Conservation (phyloP, 1,140 invertebrate genomes). For the roundworm (Caenorhabditis elegans) region DNA sequence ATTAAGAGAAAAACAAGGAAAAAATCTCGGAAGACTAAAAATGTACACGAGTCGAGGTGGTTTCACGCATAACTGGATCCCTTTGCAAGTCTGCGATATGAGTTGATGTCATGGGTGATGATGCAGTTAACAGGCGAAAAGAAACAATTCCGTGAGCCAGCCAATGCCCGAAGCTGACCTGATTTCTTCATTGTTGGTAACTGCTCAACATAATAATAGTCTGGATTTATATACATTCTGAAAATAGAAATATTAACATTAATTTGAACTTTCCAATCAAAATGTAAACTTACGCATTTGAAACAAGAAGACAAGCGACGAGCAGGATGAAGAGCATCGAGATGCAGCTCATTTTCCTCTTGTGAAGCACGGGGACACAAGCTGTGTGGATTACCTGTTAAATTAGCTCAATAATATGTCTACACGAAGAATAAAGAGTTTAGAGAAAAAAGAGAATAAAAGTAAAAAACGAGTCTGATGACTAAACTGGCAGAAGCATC, state of each 20-base stretch:
- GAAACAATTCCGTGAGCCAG: conserved; percentile 28
- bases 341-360: not conserved
- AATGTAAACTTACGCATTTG: not conserved
- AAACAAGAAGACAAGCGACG: not conserved
- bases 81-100: conserved; percentile 41
- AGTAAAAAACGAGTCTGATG: no score
- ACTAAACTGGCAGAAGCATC: not conserved
- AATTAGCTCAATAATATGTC: not conserved
- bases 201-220: conserved; percentile 20
- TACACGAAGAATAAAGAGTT: no score
- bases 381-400: conserved; percentile 12
- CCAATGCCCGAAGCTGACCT: conserved; percentile 11
- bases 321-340: not conserved
- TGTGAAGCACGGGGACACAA: not conserved
- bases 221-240: conserved; percentile 11
- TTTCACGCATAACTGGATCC: not conserved
- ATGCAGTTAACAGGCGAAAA: conserved; percentile 46
- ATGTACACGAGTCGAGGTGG: not conserved
- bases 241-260: not conserved
- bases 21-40: not conserved
- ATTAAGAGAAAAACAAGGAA: not conserved
- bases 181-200: conserved; percentile 28
- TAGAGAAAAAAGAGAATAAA: not conserved
- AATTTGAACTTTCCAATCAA: not conserved
- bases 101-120: conserved; percentile 36